Percentiles rank a stretch among this genome's conserved stretches.
Evolutionary conservation across 2,797 vertebrate genomes (phyloP).

Genomic region (Selene dorsalis): DNA sequence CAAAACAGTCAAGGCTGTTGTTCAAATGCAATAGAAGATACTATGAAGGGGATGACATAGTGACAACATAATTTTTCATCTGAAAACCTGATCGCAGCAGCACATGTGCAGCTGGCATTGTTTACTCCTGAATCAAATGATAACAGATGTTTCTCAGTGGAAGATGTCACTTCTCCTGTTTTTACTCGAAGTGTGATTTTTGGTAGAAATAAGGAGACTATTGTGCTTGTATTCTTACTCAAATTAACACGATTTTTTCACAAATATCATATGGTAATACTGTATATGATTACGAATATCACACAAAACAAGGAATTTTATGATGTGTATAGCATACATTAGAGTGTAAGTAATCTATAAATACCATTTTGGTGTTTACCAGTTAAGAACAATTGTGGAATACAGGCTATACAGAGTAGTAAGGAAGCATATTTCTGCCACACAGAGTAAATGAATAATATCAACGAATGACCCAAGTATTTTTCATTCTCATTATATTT

Average conservation of each 20-base stretch:
- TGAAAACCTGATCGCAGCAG: background rate
- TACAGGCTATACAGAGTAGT: no score
- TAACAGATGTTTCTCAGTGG: background rate
- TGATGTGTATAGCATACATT: background rate
- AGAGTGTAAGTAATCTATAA: background rate
- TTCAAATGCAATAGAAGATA: background rate
- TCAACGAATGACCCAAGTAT: background rate
- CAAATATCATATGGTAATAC: no score
- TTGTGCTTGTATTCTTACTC: background rate
- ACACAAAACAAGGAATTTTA: background rate
- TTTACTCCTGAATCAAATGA: background rate
- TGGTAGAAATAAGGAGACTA: background rate
- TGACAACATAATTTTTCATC: background rate
- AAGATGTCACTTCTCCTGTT: background rate
- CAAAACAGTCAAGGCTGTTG: background rate
- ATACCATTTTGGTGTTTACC: background rate
- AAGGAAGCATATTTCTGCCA: no score
- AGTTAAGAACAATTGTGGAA: no score
- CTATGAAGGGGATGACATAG: background rate
- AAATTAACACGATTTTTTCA: no score
- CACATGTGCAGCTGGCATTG: constrained; percentile 2
- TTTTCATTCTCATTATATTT: background rate
- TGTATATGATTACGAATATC: no score
- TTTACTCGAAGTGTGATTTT: background rate
- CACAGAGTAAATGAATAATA: no score